phyloP scores from a whole-genome alignment of 1,140 invertebrate genomes.

The Cotesia glomerata region DNA sequence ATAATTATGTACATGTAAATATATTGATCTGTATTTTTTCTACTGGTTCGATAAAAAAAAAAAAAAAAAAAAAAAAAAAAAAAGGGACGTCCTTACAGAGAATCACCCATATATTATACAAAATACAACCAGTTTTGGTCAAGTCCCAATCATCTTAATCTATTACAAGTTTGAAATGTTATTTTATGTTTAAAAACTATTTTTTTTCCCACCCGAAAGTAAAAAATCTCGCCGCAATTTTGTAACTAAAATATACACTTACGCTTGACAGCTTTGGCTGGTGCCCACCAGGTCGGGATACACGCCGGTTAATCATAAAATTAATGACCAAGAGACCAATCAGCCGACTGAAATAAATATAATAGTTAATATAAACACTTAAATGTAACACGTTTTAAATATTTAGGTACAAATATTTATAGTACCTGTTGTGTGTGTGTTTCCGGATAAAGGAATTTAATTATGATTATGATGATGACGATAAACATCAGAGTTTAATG shows the following conservation, averaged over 20 bases:
- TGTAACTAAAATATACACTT: not conserved
- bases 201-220: not conserved
- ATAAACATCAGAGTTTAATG: too few species aligned
- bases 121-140: not conserved
- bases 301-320: not conserved
- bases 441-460: too few species aligned
- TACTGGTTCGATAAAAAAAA: too few species aligned
- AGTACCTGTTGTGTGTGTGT: too few species aligned
- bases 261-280: not conserved
- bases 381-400: not conserved
- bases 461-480: too few species aligned
- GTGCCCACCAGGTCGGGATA: not conserved
- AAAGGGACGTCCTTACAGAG: too few species aligned
- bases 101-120: too few species aligned
- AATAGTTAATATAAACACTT: not conserved
- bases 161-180: not conserved
- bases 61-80: too few species aligned
- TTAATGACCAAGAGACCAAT: slow-evolving; percentile 1
- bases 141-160: slow-evolving; percentile 13
- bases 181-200: not conserved
- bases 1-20: too few species aligned
- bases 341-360: not conserved
- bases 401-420: not conserved
- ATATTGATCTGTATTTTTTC: too few species aligned
- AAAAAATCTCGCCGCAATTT: not conserved